Evolutionary conservation across 2,888 invertebrate species (phyloP), one percentile per base, ranked within the genome.

Genomic region (Andrena praecox): DNA sequence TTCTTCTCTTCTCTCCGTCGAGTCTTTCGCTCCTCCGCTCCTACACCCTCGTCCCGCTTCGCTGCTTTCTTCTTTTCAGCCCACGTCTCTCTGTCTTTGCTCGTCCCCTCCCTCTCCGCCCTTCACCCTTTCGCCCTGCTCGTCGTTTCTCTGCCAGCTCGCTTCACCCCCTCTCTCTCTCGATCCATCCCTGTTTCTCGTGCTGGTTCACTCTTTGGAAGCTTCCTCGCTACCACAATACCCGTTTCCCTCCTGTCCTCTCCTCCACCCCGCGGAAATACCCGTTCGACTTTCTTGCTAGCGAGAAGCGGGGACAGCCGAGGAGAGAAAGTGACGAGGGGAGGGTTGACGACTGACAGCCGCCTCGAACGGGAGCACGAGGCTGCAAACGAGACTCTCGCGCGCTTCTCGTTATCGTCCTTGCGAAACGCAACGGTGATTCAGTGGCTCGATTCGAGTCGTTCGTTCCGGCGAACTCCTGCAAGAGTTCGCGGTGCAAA

Each of bases 131-230:
- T 93, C 50, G 8, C 33, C 27, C 33, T 24, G 6, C 31, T 8
- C 48, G 4, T 24, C 4, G 24, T 48, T 16, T 50, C 54, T 54
- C 33, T 8, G 24, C 56, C 56, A 8, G 56, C 20, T 8, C 12
- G 24, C 20, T 8, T 24, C 59, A 6, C 0, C n/a, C 27, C 10
- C 27, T 2, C 54, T 2, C 42, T 91, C 94, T 89, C 92, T 83
- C 94, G 89, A 94, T 89, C 86, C 89, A 89, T 89, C 91, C 90
- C 90, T 91, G 27, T 90, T 91, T 91, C 50, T 27, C 8, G 27
- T 59, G 31, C 50, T 24, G 52, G 42, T 48, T 67, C 60, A n/a
- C 59, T 27, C n/a, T 50, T 29, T 12, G 48, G 29, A 60, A 48
- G 20, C 56, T 33, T 42, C 27, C 48, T 48, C 66, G 86, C 87